Conservation (phyloP, 2,888 invertebrate genomes). For the Troides oblongomaculatus region DNA sequence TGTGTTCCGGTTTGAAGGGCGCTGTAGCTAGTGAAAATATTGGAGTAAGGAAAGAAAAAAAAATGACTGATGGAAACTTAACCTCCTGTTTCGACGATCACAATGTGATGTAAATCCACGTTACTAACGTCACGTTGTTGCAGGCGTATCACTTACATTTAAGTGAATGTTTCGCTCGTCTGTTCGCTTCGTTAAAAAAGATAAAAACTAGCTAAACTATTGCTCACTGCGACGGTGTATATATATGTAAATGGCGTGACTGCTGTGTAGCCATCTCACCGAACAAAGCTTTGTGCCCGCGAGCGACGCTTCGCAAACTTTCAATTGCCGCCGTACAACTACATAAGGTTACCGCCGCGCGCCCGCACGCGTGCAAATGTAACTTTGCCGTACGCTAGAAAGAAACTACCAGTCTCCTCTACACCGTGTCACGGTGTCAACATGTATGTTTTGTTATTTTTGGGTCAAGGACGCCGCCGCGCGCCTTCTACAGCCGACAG, state of each 20-base stretch:
- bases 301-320: slow-evolving; percentile 5
- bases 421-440: slow-evolving; percentile 60
- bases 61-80: no score
- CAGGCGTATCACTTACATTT: no score
- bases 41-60: no score
- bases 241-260: background rate
- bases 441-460: slow-evolving; percentile 66
- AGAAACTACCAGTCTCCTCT: slow-evolving; percentile 41
- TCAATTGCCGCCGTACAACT: slow-evolving; percentile 7
- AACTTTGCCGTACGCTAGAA: slow-evolving; percentile 16
- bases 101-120: no score
- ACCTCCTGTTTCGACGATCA: no score
- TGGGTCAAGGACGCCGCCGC: slow-evolving; percentile 63
- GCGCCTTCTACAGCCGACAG: slow-evolving; percentile 42
- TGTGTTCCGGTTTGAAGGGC: no score
- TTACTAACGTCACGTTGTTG: no score
- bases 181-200: no score
- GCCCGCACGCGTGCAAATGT: slow-evolving; percentile 3
- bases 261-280: background rate
- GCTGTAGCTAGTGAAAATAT: no score
- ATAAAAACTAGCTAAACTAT: no score
- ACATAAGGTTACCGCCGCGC: background rate
- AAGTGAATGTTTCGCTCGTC: no score
- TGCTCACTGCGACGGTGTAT: no score
- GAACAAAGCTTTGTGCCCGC: background rate